Conservation (phyloP, 2,888 invertebrate genomes). For the Caenorhabditis imperialis region DNA sequence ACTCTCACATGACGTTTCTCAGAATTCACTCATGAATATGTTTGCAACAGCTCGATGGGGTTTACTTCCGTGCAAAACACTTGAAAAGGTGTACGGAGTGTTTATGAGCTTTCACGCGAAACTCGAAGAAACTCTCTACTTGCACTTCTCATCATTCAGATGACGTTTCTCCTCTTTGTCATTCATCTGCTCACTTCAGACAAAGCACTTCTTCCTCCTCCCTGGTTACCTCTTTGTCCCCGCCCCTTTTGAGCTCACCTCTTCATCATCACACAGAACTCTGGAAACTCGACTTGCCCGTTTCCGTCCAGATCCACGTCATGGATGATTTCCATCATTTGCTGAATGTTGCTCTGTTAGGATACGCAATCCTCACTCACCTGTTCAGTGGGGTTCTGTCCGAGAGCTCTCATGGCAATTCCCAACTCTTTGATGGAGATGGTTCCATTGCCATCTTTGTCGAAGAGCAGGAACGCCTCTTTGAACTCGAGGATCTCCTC, state of each 20-base stretch:
- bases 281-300: constrained; percentile 70
- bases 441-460: constrained; percentile 66
- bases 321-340: constrained; percentile 68
- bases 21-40: constrained; percentile 10
- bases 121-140: constrained; percentile 7
- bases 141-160: constrained; percentile 2
- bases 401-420: constrained; percentile 63
- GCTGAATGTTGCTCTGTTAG: constrained; percentile 45
- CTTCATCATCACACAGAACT: constrained; percentile 73
- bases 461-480: constrained; percentile 64
- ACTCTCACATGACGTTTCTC: constrained; percentile 35
- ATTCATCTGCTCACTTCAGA: constrained; percentile 6
- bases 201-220: constrained; percentile 1
- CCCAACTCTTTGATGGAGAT: constrained; percentile 66
- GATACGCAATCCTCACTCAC: constrained; percentile 19
- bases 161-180: constrained; percentile 24
- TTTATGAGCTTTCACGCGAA: constrained; percentile 3
- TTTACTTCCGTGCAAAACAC: constrained; percentile 13
- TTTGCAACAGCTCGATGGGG: not conserved
- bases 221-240: constrained; percentile 24
- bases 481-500: constrained; percentile 65
- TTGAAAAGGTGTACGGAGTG: constrained; percentile 1
- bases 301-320: constrained; percentile 69
- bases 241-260: constrained; percentile 42
- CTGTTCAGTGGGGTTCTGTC: constrained; percentile 68